Evolutionary conservation across 2,888 invertebrate genomes (phyloP).

Genomic region (Coelinius sp.): DNA sequence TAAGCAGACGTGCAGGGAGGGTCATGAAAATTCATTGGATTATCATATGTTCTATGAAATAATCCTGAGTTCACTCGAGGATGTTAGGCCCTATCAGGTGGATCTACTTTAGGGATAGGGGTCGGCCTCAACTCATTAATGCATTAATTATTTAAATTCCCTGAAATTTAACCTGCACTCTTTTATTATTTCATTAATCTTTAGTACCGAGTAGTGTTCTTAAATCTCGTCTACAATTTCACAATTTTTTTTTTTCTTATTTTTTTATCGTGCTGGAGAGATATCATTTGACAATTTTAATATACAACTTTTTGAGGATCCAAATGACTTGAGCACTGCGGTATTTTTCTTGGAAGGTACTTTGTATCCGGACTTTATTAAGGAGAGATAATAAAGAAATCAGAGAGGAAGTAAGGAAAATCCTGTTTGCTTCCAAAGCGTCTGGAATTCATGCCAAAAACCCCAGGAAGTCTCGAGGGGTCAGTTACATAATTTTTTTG

Average conservation of each 20-base stretch:
- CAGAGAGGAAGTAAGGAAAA: background rate
- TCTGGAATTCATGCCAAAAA: constrained; percentile 27
- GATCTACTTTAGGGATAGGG: constrained; percentile 63
- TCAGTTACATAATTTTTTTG: constrained; percentile 31
- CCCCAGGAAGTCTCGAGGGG: constrained; percentile 24
- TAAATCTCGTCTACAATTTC: background rate
- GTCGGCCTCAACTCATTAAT: constrained; percentile 39
- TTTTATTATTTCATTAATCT: constrained; percentile 8
- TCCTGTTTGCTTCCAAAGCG: constrained; percentile 28
- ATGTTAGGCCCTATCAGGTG: constrained; percentile 45
- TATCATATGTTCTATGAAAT: constrained; percentile 37
- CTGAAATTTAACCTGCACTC: background rate
- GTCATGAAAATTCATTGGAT: constrained; percentile 33
- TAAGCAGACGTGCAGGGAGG: constrained; percentile 34
- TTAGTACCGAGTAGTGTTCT: constrained; percentile 1
- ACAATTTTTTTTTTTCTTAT: background rate
- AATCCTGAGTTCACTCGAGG: constrained; percentile 20
- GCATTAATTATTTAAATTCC: constrained; percentile 20
- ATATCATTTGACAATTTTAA: constrained; percentile 20
- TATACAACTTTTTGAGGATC: constrained; percentile 1
- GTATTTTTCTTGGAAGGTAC: constrained; percentile 29
- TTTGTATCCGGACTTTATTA: constrained; percentile 17
- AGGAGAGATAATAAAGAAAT: constrained; percentile 1
- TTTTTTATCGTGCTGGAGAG: background rate
- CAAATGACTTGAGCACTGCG: constrained; percentile 28